Percentiles rank a stretch among this genome's conserved stretches.
Conservation (phyloP, 2,888 invertebrate species). For the Apomyelois bistriatella region DNA sequence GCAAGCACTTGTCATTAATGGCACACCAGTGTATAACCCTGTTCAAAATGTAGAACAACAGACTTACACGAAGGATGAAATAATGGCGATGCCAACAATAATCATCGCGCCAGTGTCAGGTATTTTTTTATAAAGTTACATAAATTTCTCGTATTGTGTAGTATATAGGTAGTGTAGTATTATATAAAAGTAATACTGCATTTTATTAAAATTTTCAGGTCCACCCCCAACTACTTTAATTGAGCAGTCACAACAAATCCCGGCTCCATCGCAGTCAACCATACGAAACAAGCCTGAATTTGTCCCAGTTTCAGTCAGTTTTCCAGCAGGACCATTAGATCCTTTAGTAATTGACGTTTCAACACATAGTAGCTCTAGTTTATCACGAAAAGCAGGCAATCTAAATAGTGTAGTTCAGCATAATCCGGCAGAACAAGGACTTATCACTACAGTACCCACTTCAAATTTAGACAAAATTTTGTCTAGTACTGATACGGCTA, state of each 20-base stretch:
- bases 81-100: constrained; percentile 78
- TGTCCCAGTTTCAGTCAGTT: constrained; percentile 17
- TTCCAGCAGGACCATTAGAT: constrained; percentile 29
- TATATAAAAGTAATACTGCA: background rate
- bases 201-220: background rate
- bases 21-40: constrained; percentile 56
- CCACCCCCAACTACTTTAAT: background rate
- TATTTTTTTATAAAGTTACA: constrained; percentile 24
- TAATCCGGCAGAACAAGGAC: constrained; percentile 16
- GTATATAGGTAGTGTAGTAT: too few species aligned
- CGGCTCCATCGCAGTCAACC: background rate
- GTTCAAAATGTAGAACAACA: constrained; percentile 27
- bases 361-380: constrained; percentile 21
- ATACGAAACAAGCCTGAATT: background rate
- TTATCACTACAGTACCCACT: background rate
- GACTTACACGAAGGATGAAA: constrained; percentile 63
- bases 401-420: background rate
- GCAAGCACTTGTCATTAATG: constrained; percentile 64
- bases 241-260: background rate
- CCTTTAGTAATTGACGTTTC: constrained; percentile 50
- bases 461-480: background rate
- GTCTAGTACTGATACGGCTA: constrained; percentile 27
- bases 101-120: constrained; percentile 63
- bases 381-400: background rate
- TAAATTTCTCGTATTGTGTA: too few species aligned